Evolutionary conservation across 2,113 vertebrate genomes (phyloP).

Genomic region (Speoplatyrhinus poulsoni): DNA sequence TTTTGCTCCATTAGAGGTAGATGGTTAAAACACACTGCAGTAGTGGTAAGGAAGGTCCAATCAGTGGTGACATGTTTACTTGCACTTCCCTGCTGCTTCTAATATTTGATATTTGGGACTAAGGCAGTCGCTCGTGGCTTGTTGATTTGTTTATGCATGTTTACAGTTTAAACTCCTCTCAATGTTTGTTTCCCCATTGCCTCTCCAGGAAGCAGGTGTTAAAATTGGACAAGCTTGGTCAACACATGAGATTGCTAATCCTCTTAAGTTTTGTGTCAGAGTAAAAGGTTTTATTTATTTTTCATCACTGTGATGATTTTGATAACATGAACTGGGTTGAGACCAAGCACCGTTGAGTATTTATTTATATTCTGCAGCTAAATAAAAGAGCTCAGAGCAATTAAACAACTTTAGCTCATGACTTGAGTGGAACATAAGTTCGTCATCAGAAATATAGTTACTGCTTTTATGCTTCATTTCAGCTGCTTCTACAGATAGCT

Average conservation of each 20-base stretch:
- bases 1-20: background rate
- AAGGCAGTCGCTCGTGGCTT: constrained; percentile 33
- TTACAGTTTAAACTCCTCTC: constrained; percentile 51
- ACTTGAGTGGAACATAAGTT: constrained; percentile 23
- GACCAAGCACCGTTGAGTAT: constrained; percentile 22
- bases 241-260: constrained; percentile 51
- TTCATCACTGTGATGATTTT: constrained; percentile 58
- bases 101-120: constrained; percentile 40
- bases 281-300: constrained; percentile 14
- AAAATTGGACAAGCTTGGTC: constrained; percentile 43
- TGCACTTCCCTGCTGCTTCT: constrained; percentile 33
- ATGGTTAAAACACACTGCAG: constrained; percentile 23
- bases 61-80: constrained; percentile 61
- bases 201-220: constrained; percentile 48
- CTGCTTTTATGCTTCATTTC: constrained; percentile 63
- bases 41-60: constrained; percentile 45
- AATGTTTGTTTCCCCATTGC: constrained; percentile 22
- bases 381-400: background rate
- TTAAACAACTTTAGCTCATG: constrained; percentile 4
- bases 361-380: constrained; percentile 2
- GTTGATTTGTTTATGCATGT: constrained; percentile 55
- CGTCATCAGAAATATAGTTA: constrained; percentile 49
- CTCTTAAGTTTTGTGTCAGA: constrained; percentile 54
- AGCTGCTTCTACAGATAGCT: constrained; percentile 12
- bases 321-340: constrained; percentile 58